These are phyloP conservation scores for Cisticola juncidis DNA, from an alignment of 2,113 vertebrate genomes.

Conservation along the genomic window DNA sequence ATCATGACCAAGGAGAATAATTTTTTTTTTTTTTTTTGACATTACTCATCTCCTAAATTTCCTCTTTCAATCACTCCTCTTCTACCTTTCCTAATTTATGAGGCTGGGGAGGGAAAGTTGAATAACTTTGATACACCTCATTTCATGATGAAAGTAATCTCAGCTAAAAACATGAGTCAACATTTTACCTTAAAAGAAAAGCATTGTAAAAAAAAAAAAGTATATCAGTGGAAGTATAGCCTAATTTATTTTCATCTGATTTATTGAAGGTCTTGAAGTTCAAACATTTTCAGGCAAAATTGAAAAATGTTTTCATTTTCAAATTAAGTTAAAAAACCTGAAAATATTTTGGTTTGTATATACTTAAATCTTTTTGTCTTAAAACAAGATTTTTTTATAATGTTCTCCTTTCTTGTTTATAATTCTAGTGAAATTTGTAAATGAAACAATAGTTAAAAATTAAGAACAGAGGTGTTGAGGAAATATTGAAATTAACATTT, in stretches of 20 bases:
- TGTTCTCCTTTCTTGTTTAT: not conserved
- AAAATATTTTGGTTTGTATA: not conserved
- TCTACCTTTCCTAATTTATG: not conserved
- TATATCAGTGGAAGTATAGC: not conserved
- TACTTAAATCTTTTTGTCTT: not conserved
- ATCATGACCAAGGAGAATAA: not conserved
- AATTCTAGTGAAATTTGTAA: not conserved
- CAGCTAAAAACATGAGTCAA: not conserved
- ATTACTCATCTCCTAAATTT: not conserved
- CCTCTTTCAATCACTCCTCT: not conserved
- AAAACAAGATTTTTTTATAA: not conserved
- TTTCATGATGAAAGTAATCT: not conserved
- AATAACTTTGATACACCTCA: not conserved
- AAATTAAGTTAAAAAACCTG: not conserved
- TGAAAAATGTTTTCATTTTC: not conserved
- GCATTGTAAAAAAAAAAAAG: not conserved
- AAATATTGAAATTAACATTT: not conserved
- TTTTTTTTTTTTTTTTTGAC: not conserved
- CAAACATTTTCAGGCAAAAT: not conserved
- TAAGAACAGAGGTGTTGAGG: fast-evolving
- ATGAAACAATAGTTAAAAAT: not conserved
- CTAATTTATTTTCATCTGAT: not conserved
- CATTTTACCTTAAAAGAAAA: not conserved
- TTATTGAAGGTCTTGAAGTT: not conserved
- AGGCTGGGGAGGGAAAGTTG: not conserved